phyloP scores from a whole-genome alignment of 1,140 invertebrate species.

The Musca domestica region DNA sequence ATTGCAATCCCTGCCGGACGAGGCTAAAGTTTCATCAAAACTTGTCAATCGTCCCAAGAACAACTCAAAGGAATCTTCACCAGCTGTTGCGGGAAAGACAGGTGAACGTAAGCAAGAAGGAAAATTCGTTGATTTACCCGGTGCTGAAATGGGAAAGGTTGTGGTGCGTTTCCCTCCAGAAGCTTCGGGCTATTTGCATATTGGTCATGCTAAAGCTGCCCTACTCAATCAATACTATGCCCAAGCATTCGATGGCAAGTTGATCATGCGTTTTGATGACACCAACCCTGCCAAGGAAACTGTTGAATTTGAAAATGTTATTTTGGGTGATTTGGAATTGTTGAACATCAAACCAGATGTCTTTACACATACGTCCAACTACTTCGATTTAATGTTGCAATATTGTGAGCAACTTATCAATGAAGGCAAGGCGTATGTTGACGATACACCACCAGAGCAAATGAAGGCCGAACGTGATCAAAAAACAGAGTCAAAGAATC shows the following conservation, averaged over 20 bases:
- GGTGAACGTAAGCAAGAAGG: conserved; percentile 73
- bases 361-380: conserved; percentile 95
- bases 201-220: conserved; percentile 99
- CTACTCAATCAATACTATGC: conserved; percentile 98
- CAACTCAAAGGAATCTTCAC: conserved; percentile 26
- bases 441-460: conserved; percentile 89
- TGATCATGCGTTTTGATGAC: conserved; percentile 99
- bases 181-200: conserved; percentile 96
- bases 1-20: conserved; percentile 60
- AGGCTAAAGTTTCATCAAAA: conserved; percentile 43
- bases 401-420: conserved; percentile 88
- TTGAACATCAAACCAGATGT: conserved; percentile 89
- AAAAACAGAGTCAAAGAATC: conserved; percentile 80
- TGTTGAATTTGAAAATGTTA: conserved; percentile 97
- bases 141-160: conserved; percentile 94
- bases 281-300: conserved; percentile 99
- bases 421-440: conserved; percentile 90
- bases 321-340: conserved; percentile 90
- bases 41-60: conserved; percentile 28
- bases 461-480: conserved; percentile 97
- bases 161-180: conserved; percentile 96
- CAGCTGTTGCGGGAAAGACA: conserved; percentile 31
- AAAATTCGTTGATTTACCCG: conserved; percentile 95
- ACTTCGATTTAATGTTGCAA: conserved; percentile 89
- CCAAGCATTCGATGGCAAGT: conserved; percentile 85